Evolutionary conservation across 2,113 vertebrate genomes (phyloP).

Genomic region (Odobenus rosmarus): DNA sequence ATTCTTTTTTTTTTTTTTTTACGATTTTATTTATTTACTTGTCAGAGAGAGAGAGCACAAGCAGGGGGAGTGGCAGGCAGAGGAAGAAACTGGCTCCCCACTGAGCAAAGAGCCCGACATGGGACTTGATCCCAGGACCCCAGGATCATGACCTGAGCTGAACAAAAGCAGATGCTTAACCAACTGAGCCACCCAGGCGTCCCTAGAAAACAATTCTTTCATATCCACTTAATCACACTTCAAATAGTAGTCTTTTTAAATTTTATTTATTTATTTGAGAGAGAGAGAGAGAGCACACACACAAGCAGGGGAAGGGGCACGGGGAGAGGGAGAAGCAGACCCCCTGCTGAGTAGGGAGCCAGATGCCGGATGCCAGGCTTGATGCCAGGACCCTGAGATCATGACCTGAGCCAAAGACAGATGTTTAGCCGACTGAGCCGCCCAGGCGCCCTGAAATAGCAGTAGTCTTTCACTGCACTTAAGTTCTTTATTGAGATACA

Average conservation of each 20-base stretch:
- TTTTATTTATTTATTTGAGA: neutral
- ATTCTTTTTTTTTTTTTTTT: neutral
- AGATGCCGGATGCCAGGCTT: neutral
- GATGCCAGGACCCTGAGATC: neutral
- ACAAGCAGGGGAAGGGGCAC: neutral
- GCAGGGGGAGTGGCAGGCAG: too few species aligned
- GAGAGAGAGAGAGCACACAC: neutral
- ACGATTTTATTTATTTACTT: too few species aligned
- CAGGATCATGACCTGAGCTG: too few species aligned
- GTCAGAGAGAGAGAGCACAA: too few species aligned
- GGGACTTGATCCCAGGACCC: too few species aligned
- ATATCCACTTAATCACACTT: neutral
- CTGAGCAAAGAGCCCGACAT: too few species aligned
- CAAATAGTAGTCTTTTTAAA: neutral
- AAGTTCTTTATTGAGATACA: slow-evolving; percentile 6
- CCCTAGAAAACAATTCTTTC: slow-evolving; percentile 29
- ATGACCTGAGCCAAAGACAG: neutral
- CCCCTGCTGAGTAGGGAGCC: neutral
- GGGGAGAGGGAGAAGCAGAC: neutral
- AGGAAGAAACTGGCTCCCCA: too few species aligned
- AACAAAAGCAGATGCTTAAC: too few species aligned
- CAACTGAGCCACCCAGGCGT: too few species aligned
- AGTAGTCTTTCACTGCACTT: neutral
- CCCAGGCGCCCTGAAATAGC: neutral
- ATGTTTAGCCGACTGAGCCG: neutral